Evolutionary conservation across 2,888 invertebrate species (phyloP).

Genomic region (Andricus curvator): DNA sequence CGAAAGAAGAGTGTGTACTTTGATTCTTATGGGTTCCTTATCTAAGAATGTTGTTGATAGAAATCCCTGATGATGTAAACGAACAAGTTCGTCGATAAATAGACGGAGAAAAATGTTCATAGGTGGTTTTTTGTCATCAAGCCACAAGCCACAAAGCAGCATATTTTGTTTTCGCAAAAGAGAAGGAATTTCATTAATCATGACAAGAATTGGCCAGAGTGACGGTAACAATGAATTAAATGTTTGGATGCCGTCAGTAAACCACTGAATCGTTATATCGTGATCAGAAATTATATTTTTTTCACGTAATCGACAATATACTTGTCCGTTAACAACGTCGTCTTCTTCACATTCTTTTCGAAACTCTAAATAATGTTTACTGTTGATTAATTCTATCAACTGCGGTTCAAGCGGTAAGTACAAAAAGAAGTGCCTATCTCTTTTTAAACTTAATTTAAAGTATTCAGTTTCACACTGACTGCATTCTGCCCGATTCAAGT

Average conservation of each 20-base stretch:
- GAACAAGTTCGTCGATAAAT: too few relatives aligned
- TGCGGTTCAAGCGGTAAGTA: conserved; percentile 37
- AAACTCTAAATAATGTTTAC: conserved; percentile 20
- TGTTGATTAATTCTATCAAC: conserved; percentile 29
- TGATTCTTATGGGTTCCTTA: too few relatives aligned
- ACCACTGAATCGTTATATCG: conserved; percentile 26
- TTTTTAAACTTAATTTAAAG: too few relatives aligned
- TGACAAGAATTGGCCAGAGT: conserved; percentile 29
- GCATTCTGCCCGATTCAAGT: too few relatives aligned
- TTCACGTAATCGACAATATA: conserved; percentile 10
- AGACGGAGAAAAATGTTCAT: too few relatives aligned
- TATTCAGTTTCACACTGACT: too few relatives aligned
- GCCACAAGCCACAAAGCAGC: too few relatives aligned
- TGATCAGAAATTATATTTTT: conserved; percentile 5
- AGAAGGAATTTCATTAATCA: conserved; percentile 36
- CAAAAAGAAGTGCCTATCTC: background rate
- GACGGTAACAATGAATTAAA: background rate
- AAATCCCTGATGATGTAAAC: too few relatives aligned
- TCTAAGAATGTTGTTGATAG: too few relatives aligned
- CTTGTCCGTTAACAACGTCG: conserved; percentile 38
- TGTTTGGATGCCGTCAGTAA: conserved; percentile 28
- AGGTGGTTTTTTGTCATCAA: too few relatives aligned
- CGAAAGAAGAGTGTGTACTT: conserved; percentile 21
- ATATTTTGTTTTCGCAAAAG: background rate
- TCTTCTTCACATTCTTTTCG: background rate